Evolutionary conservation across 1,140 invertebrate species (phyloP).

Genomic region (Tachypleus tridentatus): DNA sequence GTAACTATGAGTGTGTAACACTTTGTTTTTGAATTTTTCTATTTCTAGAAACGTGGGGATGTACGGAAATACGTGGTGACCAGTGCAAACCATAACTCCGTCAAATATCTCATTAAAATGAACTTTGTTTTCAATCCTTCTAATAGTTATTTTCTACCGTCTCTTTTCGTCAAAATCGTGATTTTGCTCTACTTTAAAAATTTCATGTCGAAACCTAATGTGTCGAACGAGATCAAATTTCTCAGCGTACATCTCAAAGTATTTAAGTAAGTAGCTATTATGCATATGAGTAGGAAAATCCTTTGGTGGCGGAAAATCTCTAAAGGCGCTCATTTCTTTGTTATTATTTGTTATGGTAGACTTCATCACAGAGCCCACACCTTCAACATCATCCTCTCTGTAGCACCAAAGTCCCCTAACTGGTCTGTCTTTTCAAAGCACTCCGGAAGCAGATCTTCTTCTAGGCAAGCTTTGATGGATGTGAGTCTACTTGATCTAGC

Average conservation of each 20-base stretch:
- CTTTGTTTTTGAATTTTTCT: constrained; percentile 36
- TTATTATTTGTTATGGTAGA: constrained; percentile 32
- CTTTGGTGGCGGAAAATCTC: constrained; percentile 36
- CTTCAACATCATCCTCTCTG: constrained; percentile 28
- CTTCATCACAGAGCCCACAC: constrained; percentile 27
- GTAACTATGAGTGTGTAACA: constrained; percentile 39
- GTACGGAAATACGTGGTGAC: constrained; percentile 22
- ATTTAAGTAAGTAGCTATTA: constrained; percentile 28
- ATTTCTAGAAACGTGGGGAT: constrained; percentile 19
- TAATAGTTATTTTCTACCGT: constrained; percentile 31
- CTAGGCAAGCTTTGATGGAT: constrained; percentile 36
- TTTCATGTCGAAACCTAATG: constrained; percentile 18
- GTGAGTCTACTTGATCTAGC: constrained; percentile 37
- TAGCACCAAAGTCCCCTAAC: constrained; percentile 44
- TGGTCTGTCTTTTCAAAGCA: constrained; percentile 38
- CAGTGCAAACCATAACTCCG: constrained; percentile 35
- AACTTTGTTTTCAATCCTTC: constrained; percentile 7
- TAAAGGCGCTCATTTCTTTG: constrained; percentile 26
- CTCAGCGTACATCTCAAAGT: constrained; percentile 30
- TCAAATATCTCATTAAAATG: constrained; percentile 31
- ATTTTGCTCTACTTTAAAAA: constrained; percentile 25
- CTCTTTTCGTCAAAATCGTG: constrained; percentile 32
- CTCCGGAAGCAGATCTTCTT: constrained; percentile 31
- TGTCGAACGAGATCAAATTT: constrained; percentile 15
- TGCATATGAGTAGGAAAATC: constrained; percentile 37